These are phyloP conservation scores for Achatina immaculata DNA, from an alignment of 1,140 invertebrate genomes.

Conservation along the genomic window DNA sequence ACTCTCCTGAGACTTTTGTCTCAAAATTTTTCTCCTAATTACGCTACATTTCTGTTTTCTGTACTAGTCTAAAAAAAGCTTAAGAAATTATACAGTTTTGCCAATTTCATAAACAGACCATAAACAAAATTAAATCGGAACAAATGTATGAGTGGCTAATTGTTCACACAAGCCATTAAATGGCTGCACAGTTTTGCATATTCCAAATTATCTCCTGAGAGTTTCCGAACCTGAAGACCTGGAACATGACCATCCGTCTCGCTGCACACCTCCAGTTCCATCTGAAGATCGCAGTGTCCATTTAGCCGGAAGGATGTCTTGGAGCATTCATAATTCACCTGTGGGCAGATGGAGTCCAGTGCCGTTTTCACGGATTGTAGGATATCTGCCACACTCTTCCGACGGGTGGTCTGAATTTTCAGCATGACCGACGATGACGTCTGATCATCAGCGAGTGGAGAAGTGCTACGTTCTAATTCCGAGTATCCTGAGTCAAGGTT, in stretches of 20 bases:
- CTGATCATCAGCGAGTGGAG: neutral
- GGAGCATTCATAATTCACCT: slow-evolving; percentile 69
- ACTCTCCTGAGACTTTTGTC: no score
- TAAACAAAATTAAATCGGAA: no score
- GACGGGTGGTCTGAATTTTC: slow-evolving; percentile 49
- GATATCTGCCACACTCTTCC: slow-evolving; percentile 75
- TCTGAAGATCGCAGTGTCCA: slow-evolving; percentile 85
- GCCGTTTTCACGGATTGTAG: slow-evolving; percentile 85
- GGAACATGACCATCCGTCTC: slow-evolving; percentile 73
- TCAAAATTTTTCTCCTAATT: no score
- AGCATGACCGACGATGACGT: slow-evolving; percentile 24
- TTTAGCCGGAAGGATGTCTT: slow-evolving; percentile 75
- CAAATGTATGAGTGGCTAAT: no score
- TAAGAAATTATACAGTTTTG: no score
- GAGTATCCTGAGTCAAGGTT: neutral
- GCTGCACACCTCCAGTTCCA: slow-evolving; percentile 84
- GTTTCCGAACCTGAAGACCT: slow-evolving; percentile 88
- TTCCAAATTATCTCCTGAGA: slow-evolving; percentile 90
- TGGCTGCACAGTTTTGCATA: slow-evolving; percentile 92
- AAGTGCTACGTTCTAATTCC: slow-evolving; percentile 3
- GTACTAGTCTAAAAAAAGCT: no score
- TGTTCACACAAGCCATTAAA: slow-evolving; percentile 84
- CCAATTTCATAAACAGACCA: no score
- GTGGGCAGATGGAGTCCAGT: slow-evolving; percentile 82
- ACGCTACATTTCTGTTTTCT: no score